phyloP scores from a whole-genome alignment of 2,888 invertebrate genomes.

The Spilarctia lutea region DNA sequence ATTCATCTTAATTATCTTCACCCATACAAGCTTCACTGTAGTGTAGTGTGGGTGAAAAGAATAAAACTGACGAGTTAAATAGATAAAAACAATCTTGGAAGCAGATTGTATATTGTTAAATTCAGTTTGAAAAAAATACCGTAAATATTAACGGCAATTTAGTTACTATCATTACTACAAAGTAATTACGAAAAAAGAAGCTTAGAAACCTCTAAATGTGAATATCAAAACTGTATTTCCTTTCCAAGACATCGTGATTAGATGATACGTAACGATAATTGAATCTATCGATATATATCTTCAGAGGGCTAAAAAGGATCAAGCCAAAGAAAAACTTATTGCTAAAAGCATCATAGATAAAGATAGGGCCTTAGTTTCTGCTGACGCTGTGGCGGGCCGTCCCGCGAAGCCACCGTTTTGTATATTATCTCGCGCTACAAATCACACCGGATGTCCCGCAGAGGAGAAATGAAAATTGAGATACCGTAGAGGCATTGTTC shows the following conservation, averaged over 20 bases:
- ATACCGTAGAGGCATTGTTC: constrained; percentile 85
- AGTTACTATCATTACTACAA: not conserved
- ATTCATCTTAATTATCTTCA: not conserved
- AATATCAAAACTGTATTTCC: not conserved
- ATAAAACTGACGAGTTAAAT: too few relatives aligned
- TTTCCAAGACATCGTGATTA: not conserved
- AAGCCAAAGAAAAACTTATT: constrained; percentile 66
- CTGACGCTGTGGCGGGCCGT: constrained; percentile 72
- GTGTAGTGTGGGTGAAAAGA: too few relatives aligned
- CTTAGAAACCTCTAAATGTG: not conserved
- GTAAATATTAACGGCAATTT: not conserved
- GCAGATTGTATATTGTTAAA: too few relatives aligned
- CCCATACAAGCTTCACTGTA: too few relatives aligned
- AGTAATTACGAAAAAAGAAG: not conserved
- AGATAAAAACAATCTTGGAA: too few relatives aligned
- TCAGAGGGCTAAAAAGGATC: constrained; percentile 49
- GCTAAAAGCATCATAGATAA: constrained; percentile 71
- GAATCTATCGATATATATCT: constrained; percentile 9
- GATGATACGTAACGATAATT: constrained; percentile 4
- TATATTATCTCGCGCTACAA: constrained; percentile 85
- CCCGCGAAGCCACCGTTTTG: constrained; percentile 83
- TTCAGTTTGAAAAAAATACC: too few relatives aligned
- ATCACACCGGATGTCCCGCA: constrained; percentile 84
- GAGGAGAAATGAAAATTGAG: constrained; percentile 86
- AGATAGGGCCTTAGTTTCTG: constrained; percentile 74